Evolutionary conservation across 1,140 invertebrate species (phyloP), one percentile per base, ranked within the genome.

Genomic region (Danaus plexippus): DNA sequence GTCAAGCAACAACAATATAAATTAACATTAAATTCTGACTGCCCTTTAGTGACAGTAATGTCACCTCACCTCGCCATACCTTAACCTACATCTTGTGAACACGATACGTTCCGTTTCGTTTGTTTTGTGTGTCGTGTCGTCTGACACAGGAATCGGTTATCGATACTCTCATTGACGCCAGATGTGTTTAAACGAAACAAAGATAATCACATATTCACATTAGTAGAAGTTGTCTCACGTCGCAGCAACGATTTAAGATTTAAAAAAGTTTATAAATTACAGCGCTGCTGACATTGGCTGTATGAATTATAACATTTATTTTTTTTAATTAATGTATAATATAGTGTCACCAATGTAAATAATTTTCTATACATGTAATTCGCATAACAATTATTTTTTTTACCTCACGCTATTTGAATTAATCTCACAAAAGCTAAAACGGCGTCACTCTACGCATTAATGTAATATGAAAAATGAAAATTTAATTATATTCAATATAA

Each of bases 51-150:
- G 22, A 32, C 22, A 32, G 22, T 32, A 32, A 32, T 32, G 22
- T 32, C 22, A 32, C 22, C 22, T 32, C 22, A 32, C 22, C 22
- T 32, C 22, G 7, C 7, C 59, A 50, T 61, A 61, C 59, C 59
- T 56, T 61, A 61, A 61, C 59, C 59, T 61, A 52, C 47, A 60
- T 64, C 57, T 57, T 57, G 47, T 59, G 53, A 58, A 66, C 52
- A 54, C 57, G 64, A 66, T 58, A 62, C 64, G 64, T 62, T 62
- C 45, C 64, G 54, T 54, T 63, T 62, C 64, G 64, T 57, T 66
- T 54, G 55, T 57, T 58, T 59, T 66, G 57, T 59, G 54, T 59
- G 60, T 57, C 47, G 54, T 57, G 42, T 43, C 43, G 42, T 51
- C 49, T 32, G 22, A 32, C 22, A 32, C 22, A 32, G 22, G 22